Percentiles rank a stretch among this genome's conserved stretches.
Conservation (phyloP, 2,888 invertebrate genomes). For the Brachylomia viminalis region DNA sequence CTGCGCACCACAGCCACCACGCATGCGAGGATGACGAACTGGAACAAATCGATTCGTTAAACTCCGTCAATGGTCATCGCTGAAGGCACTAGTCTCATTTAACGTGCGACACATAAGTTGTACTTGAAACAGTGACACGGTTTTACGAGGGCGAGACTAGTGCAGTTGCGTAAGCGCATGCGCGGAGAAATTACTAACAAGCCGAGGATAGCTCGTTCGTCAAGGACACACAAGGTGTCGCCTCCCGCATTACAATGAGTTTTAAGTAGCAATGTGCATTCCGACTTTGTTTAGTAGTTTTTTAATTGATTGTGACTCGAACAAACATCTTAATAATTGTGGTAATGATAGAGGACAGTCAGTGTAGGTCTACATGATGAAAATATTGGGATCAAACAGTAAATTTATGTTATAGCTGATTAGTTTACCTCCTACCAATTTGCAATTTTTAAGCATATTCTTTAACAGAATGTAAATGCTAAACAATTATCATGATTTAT, state of each 20-base stretch:
- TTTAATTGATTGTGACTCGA: slow-evolving; percentile 21
- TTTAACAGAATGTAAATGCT: background rate
- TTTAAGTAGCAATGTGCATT: slow-evolving; percentile 12
- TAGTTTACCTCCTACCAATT: background rate
- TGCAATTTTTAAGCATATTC: background rate
- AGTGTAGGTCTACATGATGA: no score
- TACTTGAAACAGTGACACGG: slow-evolving; percentile 89
- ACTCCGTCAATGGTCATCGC: slow-evolving; percentile 61
- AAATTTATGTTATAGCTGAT: background rate
- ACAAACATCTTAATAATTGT: background rate
- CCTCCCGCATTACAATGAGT: slow-evolving; percentile 80
- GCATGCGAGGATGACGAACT: slow-evolving; percentile 87
- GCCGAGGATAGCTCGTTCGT: slow-evolving; percentile 78
- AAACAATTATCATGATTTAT: background rate
- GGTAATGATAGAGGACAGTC: no score
- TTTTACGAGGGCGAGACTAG: slow-evolving; percentile 84
- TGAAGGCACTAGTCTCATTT: slow-evolving; percentile 54
- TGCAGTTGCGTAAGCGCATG: slow-evolving; percentile 81
- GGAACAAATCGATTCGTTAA: slow-evolving; percentile 65
- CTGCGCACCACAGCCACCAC: slow-evolving; percentile 81
- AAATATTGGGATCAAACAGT: background rate
- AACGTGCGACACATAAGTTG: slow-evolving; percentile 73
- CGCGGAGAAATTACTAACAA: slow-evolving; percentile 87
- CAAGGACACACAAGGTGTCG: slow-evolving; percentile 81
- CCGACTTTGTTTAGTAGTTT: background rate